Conservation (phyloP, 2,113 vertebrate genomes). For the Regulus satrapa region DNA sequence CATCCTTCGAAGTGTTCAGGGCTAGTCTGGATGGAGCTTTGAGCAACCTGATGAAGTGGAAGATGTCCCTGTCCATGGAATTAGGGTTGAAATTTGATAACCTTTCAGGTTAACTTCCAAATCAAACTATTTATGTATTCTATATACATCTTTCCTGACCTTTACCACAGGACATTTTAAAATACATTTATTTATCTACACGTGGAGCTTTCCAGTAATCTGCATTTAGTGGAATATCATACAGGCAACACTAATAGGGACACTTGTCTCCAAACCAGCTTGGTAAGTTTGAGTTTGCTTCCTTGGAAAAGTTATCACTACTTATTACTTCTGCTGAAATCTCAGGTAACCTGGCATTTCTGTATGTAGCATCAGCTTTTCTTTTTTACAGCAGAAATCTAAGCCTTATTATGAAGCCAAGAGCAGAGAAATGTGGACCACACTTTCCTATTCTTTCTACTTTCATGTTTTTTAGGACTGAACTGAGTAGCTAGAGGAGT, state of each 20-base stretch:
- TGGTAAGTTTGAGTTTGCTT: neutral
- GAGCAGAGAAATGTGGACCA: neutral
- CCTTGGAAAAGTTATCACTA: neutral
- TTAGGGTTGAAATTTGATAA: neutral
- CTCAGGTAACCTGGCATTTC: neutral
- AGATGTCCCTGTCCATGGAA: neutral
- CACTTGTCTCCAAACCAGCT: neutral
- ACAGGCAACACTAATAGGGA: neutral
- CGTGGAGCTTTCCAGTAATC: neutral
- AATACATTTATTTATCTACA: neutral
- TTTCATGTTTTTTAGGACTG: neutral
- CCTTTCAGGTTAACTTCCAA: neutral
- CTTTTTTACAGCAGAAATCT: neutral
- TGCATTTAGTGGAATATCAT: neutral
- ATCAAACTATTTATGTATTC: neutral
- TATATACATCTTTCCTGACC: neutral
- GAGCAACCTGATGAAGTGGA: neutral
- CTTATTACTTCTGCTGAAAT: neutral
- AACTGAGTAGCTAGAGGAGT: neutral
- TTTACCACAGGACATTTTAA: neutral
- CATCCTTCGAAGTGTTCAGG: neutral
- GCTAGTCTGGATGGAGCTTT: neutral
- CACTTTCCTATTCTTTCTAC: neutral
- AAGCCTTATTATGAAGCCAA: neutral
- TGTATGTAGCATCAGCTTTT: neutral